Base-by-base conservation (phyloP, 2,888 invertebrate species). In the Nycteola revayana region DNA sequence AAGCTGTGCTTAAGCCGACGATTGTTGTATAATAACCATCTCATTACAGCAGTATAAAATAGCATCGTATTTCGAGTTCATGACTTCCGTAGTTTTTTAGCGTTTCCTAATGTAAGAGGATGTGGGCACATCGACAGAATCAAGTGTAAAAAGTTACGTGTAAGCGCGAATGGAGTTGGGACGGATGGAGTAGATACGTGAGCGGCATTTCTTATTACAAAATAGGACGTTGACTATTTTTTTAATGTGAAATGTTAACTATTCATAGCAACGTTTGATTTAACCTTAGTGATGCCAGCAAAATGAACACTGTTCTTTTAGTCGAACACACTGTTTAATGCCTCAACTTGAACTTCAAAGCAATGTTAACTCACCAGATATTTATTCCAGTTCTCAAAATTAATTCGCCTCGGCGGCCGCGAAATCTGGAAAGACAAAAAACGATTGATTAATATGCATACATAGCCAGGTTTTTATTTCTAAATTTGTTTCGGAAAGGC, bases 161-260 rank as follows among this genome's bases (percentile, higher is more conserved):
- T 25, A 32, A 34, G 34, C 37, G 38, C 30, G 33, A 47, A 51
- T 32, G 36, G 33, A 18, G 32, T 49, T 62, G 63, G 64, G 64
- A 65, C 64, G 75, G 66, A 66, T 53, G 60, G 36, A 32, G 31
- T 7, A 17, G 36, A n/a, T n/a, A 66, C 75, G 72, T 71, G 77
- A 57, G 39, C 41, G 24, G 56, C 59, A 61, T 69, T 57, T 51
- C 42, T 40, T 42, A 42, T 32, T 38, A 47, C 33, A 45, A 47
- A 41, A 36, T 32, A 35, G 37, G 28, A 35, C 14, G 30, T 23
- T 25, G 9, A 27, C 10, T 27, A 32, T 29, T 51, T n/a, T n/a
- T n/a, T n/a, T n/a, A n/a, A n/a, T n/a, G n/a, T n/a, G n/a, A n/a
- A n/a, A n/a, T n/a, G n/a, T n/a, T n/a, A n/a, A n/a, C n/a, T n/a